A percentile compares a stretch with the other conserved stretches of the same genome.
phyloP scores from a whole-genome alignment of 2,113 vertebrate species.

The Circaetus gallicus region DNA sequence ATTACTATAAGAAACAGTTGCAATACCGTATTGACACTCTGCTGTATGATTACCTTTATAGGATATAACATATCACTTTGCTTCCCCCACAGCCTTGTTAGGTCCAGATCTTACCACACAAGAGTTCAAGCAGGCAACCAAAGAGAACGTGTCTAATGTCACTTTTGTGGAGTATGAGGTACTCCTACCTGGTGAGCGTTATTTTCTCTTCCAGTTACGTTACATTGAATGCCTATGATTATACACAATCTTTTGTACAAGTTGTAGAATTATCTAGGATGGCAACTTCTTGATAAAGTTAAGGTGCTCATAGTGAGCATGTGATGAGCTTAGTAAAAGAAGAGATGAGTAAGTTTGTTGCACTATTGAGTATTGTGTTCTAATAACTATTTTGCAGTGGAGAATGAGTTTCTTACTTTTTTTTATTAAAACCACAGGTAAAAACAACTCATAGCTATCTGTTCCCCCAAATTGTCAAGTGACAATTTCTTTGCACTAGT shows the following conservation, averaged over 20 bases:
- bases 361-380: neutral
- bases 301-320: neutral
- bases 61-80: neutral
- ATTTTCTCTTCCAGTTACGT: neutral
- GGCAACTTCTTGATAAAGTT: neutral
- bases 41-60: neutral
- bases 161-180: constrained; percentile 10
- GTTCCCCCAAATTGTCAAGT: neutral
- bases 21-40: neutral
- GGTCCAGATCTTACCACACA: neutral
- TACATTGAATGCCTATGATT: neutral
- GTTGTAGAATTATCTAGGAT: neutral
- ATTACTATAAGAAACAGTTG: neutral
- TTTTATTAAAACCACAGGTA: neutral
- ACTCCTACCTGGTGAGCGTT: constrained; percentile 48
- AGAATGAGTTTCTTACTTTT: neutral
- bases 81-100: neutral
- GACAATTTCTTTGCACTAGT: neutral
- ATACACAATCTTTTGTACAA: neutral
- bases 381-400: neutral
- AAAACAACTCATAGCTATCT: neutral
- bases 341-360: neutral
- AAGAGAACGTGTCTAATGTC: neutral
- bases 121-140: neutral
- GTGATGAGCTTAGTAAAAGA: neutral